Base-by-base conservation (phyloP, 2,888 invertebrate species). In the Tanypteryx hageni region DNA sequence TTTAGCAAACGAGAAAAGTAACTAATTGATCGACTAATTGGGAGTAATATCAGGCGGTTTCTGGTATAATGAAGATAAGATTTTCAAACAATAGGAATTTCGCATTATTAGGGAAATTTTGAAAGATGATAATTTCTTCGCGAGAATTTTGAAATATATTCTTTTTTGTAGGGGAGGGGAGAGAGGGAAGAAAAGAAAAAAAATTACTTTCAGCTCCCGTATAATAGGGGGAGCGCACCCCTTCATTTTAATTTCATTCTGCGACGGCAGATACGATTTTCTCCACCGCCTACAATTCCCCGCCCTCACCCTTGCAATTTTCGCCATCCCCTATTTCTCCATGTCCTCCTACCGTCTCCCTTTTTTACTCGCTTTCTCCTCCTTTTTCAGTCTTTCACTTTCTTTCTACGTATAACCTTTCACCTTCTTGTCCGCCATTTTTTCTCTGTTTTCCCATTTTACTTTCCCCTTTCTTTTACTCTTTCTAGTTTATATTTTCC, bases 191-290 rank as follows among this genome's bases (percentile, higher is more conserved):
- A 5, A 5, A 44, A 44, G 5, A 5, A 44, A 44, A 44, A 44
- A 44, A 76, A 76, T 76, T 76, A 27, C 13, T 27, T 27, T 27
- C 76, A 11, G 76, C 27, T 10, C 76, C 11, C 27, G 4, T 22
- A 27, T 76, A 76, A 76, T 76, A 76, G 22, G 27, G 44, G 27
- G 76, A 27, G 76, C 68, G 13, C 68, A 68, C 7, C n/a, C 68
- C 22, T 76, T 27, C 27, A 27, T 76, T 76, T 76, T 76, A 76
- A 76, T 76, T 76, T 76, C 22, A 76, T 76, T 76, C 76, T 10
- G 27, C 76, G 76, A 27, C 76, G 13, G 76, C 27, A 27, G 27
- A 76, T 27, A 27, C 76, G 76, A 76, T 76, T 27, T 27, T 76
- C 76, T 44, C 44, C 44, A 5, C 44, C 44, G 44, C 44, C 44